phyloP scores from a whole-genome alignment of 2,113 vertebrate genomes.

The Geothlypis trichas region DNA sequence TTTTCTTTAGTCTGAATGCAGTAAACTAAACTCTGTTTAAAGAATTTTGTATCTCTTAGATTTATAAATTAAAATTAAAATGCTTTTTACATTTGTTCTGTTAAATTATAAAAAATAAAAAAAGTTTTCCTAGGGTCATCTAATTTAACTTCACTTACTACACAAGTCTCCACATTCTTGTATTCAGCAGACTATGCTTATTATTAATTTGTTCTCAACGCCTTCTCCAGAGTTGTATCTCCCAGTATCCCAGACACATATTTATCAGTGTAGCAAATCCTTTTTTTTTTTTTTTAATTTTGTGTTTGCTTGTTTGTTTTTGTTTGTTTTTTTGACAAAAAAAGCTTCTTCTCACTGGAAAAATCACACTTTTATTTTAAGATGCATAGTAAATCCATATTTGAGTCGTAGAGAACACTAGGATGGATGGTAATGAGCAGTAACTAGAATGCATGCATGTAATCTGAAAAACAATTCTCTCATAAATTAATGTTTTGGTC shows the following conservation, averaged over 20 bases:
- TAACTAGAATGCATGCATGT: not conserved
- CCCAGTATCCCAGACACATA: not conserved
- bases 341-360: not conserved
- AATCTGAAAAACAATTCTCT: not conserved
- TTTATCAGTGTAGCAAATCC: not conserved
- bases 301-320: not conserved
- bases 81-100: not conserved
- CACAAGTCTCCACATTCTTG: not conserved
- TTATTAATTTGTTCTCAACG: not conserved
- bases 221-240: not conserved
- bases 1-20: not conserved
- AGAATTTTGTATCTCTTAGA: not conserved
- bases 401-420: not conserved
- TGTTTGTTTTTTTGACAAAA: not conserved
- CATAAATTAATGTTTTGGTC: not conserved
- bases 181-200: not conserved
- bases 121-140: not conserved
- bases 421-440: not conserved
- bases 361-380: not conserved
- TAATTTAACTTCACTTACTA: not conserved
- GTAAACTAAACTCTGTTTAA: not conserved
- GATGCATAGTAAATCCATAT: not conserved
- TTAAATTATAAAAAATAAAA: not conserved
- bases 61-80: not conserved
- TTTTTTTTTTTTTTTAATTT: not conserved